These are phyloP conservation scores for Cataglyphis altisquamis DNA, from an alignment of 2,888 invertebrate species.

Conservation along the genomic window DNA sequence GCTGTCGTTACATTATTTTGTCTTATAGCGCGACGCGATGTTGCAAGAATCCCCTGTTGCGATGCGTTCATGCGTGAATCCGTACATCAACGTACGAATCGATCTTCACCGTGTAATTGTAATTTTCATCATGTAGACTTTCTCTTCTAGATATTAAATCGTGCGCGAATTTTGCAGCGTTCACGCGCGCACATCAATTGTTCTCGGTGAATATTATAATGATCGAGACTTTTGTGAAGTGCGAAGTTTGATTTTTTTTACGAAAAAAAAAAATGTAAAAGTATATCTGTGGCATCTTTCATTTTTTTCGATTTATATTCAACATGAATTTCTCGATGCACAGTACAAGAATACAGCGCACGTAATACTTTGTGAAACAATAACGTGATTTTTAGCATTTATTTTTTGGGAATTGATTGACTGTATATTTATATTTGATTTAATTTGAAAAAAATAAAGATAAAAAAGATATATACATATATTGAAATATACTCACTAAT, in stretches of 20 bases:
- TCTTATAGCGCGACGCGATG: constrained; percentile 36
- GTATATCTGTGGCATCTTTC: background rate
- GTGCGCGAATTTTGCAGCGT: constrained; percentile 17
- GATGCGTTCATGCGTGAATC: constrained; percentile 23
- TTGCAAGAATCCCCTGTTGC: constrained; percentile 12
- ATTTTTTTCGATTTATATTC: no score
- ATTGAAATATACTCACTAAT: background rate
- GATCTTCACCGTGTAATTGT: constrained; percentile 46
- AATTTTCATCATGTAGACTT: constrained; percentile 55
- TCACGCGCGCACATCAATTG: constrained; percentile 1
- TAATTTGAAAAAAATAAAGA: background rate
- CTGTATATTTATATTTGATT: background rate
- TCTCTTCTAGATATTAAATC: constrained; percentile 50
- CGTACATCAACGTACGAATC: constrained; percentile 28
- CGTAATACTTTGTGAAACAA: background rate
- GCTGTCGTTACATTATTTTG: constrained; percentile 36
- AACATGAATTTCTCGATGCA: background rate
- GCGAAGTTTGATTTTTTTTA: background rate
- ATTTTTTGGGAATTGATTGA: background rate
- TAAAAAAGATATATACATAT: background rate
- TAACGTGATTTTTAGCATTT: background rate
- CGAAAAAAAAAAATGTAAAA: background rate
- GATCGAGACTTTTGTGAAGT: background rate
- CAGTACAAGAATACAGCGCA: background rate
- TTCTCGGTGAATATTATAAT: background rate